Evolutionary conservation across 2,113 vertebrate genomes (phyloP).

Genomic region (Proteles cristata): DNA sequence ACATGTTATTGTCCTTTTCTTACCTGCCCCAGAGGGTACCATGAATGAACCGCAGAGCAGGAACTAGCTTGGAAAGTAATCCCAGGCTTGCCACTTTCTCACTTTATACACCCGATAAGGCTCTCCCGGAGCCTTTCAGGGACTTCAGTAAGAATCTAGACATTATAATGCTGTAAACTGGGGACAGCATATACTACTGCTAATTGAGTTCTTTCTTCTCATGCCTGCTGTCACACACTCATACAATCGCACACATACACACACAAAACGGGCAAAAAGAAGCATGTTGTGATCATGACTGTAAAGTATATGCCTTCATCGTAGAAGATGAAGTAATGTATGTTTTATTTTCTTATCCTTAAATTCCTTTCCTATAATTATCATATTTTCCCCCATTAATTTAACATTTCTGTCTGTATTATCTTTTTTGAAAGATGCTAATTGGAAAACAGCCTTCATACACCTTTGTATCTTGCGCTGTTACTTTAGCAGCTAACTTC

Average conservation of each 20-base stretch:
- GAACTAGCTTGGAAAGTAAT: background rate
- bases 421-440: background rate
- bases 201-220: background rate
- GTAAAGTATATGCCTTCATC: background rate
- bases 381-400: background rate
- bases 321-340: constrained; percentile 1
- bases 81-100: background rate
- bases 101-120: background rate
- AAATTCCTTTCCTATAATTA: background rate
- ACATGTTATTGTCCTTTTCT: background rate
- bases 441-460: background rate
- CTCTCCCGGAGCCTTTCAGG: background rate
- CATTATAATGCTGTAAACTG: background rate
- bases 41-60: background rate
- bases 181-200: background rate
- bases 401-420: background rate
- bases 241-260: background rate
- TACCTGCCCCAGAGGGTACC: background rate
- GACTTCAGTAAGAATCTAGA: background rate
- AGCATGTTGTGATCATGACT: background rate
- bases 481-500: background rate
- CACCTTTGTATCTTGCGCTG: background rate
- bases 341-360: background rate
- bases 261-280: background rate
- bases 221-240: background rate